Base-by-base conservation (phyloP, 2,797 vertebrate genomes). In the Tinamus major region DNA sequence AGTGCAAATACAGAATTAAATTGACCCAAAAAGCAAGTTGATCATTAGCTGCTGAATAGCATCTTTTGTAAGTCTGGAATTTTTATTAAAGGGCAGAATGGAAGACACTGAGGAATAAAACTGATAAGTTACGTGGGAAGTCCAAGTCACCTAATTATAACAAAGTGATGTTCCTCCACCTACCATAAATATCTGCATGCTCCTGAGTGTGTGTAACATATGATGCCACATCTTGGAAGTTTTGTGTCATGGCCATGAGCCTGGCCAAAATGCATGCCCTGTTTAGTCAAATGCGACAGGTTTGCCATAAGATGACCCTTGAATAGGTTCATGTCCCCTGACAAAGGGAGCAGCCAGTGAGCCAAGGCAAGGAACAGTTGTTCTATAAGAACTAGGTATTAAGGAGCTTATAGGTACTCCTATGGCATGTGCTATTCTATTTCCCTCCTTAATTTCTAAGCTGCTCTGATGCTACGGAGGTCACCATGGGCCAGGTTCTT, bases 381-480 rank as follows among this genome's bases (percentile, higher is more conserved):
- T 75, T 78, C 75, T 61, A 1, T 79, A 77, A 90, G 61, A 87
- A 12, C 27, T 35, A 6, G 8, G 23, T 26, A 29, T 75, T 94
- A 96, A 94, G 92, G n/a, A 93, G 89, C 84, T 95, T 94, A 87
- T 41, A 88, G 35, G 62, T 82, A 70, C 83, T 35, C 46, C 75
- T 78, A 62, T 6, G 83, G 58, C 67, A 75, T 63, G 84, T 96
- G 65, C 81, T 77, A 68, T 61, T 84, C 92, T 94, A 64, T 75
- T 93, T 90, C 62, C 53, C 48, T 92, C 82, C 81, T 94, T 94
- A 95, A 81, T 76, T 91, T 89, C 82, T 94, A 96, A 96, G 87
- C 87, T 93, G 89, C 61, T 93, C 85, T 96, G 92, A 71, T 84
- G 71, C 93, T 91, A 72, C 67, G 31, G 39, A 87, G 83, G 89